Evolutionary conservation across 1,140 invertebrate species (phyloP).

Genomic region (Helicoverpa zea): DNA sequence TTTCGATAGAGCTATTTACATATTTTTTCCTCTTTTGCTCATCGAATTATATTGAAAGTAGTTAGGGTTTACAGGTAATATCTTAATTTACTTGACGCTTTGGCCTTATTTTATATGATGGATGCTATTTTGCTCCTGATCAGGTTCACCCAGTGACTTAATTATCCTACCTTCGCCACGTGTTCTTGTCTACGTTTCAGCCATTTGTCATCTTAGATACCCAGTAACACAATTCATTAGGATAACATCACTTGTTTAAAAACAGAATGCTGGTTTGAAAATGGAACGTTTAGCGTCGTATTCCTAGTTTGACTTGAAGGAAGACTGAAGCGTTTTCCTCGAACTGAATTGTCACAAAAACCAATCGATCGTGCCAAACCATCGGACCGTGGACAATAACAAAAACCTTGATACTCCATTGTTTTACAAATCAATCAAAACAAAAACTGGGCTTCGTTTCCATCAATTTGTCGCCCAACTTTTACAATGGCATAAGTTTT

Average conservation of each 20-base stretch:
- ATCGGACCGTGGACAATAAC: not conserved
- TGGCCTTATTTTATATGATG: not conserved
- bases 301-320: too few relatives aligned
- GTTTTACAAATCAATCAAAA: conserved; percentile 35
- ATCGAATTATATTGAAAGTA: conserved; percentile 20
- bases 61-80: conserved; percentile 32
- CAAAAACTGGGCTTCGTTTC: conserved; percentile 32
- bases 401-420: conserved; percentile 9
- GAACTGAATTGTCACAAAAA: not conserved
- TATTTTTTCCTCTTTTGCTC: conserved; percentile 17
- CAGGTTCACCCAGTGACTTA: not conserved
- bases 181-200: too few relatives aligned
- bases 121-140: not conserved
- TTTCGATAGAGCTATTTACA: conserved; percentile 42
- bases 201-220: too few relatives aligned
- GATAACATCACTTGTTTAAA: too few relatives aligned
- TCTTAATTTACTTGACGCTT: conserved; percentile 22
- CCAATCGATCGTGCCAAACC: not conserved
- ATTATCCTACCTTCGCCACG: not conserved
- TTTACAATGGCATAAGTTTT: conserved; percentile 49
- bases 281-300: too few relatives aligned
- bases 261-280: too few relatives aligned
- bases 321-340: not conserved
- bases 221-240: too few relatives aligned
- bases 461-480: conserved; percentile 40